Percentiles rank a stretch among this genome's conserved stretches.
Conservation (phyloP, 1,140 invertebrate species). For the Mactra quadrangularis region DNA sequence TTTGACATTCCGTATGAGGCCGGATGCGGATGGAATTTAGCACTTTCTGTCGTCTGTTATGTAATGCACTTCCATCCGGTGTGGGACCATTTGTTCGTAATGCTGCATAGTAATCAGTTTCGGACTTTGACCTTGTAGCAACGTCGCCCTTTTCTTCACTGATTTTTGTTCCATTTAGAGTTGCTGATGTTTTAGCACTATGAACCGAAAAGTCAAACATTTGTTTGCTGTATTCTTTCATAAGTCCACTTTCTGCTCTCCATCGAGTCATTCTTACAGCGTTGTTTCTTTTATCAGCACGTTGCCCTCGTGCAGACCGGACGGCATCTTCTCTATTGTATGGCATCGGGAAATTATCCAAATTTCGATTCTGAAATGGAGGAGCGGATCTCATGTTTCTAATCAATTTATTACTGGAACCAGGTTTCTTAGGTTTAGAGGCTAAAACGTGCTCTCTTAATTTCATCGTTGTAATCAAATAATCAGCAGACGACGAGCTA, state of each 20-base stretch:
- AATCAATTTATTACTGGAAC: not conserved
- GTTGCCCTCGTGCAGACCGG: slow-evolving; percentile 10
- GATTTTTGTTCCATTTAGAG: not conserved
- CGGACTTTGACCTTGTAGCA: not conserved
- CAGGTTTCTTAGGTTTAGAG: not conserved
- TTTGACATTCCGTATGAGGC: slow-evolving; percentile 18
- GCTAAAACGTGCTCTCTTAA: slow-evolving; percentile 17
- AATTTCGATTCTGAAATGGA: slow-evolving; percentile 50
- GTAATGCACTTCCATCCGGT: slow-evolving; percentile 23
- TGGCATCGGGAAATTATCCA: slow-evolving; percentile 55
- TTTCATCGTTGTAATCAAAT: slow-evolving; percentile 56
- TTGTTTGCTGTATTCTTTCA: slow-evolving; percentile 50
- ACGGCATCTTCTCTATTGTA: slow-evolving; percentile 32
- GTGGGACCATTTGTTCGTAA: slow-evolving; percentile 10
- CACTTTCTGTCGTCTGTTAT: slow-evolving; percentile 28
- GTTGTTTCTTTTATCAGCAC: slow-evolving; percentile 2
- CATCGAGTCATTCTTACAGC: not conserved
- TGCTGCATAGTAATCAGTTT: not conserved
- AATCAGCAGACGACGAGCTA: slow-evolving; percentile 20
- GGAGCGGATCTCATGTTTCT: slow-evolving; percentile 35
- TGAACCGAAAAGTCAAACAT: slow-evolving; percentile 53
- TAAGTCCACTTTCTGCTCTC: slow-evolving; percentile 32
- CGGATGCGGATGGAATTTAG: slow-evolving; percentile 29
- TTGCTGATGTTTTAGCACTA: not conserved
- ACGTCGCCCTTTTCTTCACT: not conserved